Base-by-base conservation (phyloP, 2,113 vertebrate species). In the Anguilla japonica region DNA sequence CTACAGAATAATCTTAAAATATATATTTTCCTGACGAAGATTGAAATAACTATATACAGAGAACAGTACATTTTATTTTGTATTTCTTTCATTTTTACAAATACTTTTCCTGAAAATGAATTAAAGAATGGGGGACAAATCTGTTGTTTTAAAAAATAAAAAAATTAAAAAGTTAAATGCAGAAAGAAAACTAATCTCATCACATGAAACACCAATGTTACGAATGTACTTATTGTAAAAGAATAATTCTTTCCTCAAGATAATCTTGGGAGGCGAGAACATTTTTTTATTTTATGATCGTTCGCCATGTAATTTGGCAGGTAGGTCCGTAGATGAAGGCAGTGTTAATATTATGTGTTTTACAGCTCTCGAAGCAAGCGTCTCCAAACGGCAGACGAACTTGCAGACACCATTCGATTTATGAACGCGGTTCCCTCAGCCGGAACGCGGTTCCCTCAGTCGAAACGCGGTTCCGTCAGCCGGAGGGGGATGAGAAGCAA, bases 1-100 rank as follows among this genome's bases (percentile, higher is more conserved):
- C 50, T 82, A 60, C 84, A 86, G 88, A 88, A 34, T 2, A 86
- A 78, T 90, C 81, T 56, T 85, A 83, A 88, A 85, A 75, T 86
- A 88, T 80, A 50, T 41, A 46, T 71, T 87, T 86, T 87, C 80
- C 79, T 83, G 82, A 79, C 46, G 82, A 40, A 34, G 57, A 82
- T 29, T 75, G 4, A 63, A 67, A 67, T 67, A 67, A 67, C 60
- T 26, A 67, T 67, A 26, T 26, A 67, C 60, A 67, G 22, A 20
- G 18, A 22, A 67, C 3, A 5, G 60, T 20, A 26, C 22, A 67
- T 67, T 67, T 26, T 67, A 39, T 15, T 34, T 40, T 15, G 3
- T 79, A 39, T 79, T 79, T 39, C 4, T 40, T 79, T 29, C 67
- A 22, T 75, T 29, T 67, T 29, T 6, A 75, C 26, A 29, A 75